Evolutionary conservation across 2,888 invertebrate genomes (phyloP), one percentile per base, ranked within the genome.

Genomic region (Resseliella maxima): DNA sequence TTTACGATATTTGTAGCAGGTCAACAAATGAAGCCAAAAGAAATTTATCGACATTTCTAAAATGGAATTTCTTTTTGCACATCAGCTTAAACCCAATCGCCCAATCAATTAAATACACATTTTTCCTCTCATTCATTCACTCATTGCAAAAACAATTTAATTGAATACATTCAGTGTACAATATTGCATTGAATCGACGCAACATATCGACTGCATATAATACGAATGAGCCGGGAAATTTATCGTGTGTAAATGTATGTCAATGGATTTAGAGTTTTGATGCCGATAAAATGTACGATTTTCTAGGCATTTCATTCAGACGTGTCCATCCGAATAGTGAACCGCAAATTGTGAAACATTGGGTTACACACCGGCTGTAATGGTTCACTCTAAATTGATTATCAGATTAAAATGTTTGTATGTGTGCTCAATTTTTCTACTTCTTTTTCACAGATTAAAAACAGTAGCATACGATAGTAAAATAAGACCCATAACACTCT

Each of bases 261-360:
- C 72, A 72, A 31, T 72, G 72, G 72, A 72, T 72, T 72, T 72
- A 35, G 31, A 72, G 72, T 72, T 72, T 72, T 15, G 15, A 72
- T 35, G 72, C 72, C 31, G 31, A 59, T 59, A 8, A 24, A 24
- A 72, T 31, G 27, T n/a, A 35, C 3, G 31, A 31, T 72, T 72
- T 72, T 72, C 59, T 59, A n/a, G n/a, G n/a, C n/a, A 12, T 50
- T 21, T 50, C 18, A 21, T 50, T 41, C 41, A 41, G 5, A 3
- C 18, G 72, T 35, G 72, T 72, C 27, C 72, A 72, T 15, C 72
- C 72, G 31, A 72, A 15, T 35, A n/a, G 1, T 31, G 31, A 0
- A 72, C 0, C 1, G 72, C 0, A 3, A 72, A 72, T 31, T 72
- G 72, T 72, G 31, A 72, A 15, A 35, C 72, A 72, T 72, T 72